Conservation (phyloP, 2,888 invertebrate genomes). For the Aleiodes testaceus region DNA sequence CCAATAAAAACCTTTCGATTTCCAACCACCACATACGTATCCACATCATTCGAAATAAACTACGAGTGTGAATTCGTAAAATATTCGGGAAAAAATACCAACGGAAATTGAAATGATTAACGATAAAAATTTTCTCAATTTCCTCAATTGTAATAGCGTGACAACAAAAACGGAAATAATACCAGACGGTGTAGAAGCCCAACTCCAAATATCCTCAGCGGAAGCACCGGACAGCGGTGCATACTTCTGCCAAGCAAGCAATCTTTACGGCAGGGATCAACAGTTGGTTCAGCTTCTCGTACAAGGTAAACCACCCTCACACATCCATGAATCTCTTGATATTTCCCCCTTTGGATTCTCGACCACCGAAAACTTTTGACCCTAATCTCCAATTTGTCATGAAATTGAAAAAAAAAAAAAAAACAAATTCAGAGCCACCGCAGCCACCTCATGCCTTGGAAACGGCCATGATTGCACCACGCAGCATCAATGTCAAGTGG, state of each 20-base stretch:
- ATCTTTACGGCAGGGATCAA: slow-evolving; percentile 82
- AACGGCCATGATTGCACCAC: slow-evolving; percentile 81
- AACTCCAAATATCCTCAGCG: slow-evolving; percentile 81
- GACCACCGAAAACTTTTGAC: slow-evolving; percentile 14
- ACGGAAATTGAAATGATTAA: too few species aligned
- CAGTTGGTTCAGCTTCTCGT: slow-evolving; percentile 83
- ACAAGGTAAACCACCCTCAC: slow-evolving; percentile 72
- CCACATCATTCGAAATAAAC: too few species aligned
- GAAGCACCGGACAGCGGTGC: slow-evolving; percentile 83
- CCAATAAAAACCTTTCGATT: too few species aligned
- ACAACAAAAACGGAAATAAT: slow-evolving; percentile 81
- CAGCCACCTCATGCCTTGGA: slow-evolving; percentile 81
- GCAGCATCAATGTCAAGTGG: slow-evolving; percentile 85
- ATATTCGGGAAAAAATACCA: too few species aligned
- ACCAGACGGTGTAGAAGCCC: slow-evolving; percentile 81
- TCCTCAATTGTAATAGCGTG: slow-evolving; percentile 68
- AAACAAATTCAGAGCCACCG: slow-evolving; percentile 78
- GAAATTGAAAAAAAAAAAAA: not conserved
- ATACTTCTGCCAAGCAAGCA: slow-evolving; percentile 86
- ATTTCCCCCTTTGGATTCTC: not conserved
- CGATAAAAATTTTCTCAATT: not conserved
- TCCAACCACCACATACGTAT: too few species aligned
- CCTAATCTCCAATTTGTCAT: slow-evolving; percentile 2
- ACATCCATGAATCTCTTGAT: not conserved
- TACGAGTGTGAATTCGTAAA: too few species aligned